phyloP scores from a whole-genome alignment of 2,113 vertebrate genomes.

The Notiomystis cincta region DNA sequence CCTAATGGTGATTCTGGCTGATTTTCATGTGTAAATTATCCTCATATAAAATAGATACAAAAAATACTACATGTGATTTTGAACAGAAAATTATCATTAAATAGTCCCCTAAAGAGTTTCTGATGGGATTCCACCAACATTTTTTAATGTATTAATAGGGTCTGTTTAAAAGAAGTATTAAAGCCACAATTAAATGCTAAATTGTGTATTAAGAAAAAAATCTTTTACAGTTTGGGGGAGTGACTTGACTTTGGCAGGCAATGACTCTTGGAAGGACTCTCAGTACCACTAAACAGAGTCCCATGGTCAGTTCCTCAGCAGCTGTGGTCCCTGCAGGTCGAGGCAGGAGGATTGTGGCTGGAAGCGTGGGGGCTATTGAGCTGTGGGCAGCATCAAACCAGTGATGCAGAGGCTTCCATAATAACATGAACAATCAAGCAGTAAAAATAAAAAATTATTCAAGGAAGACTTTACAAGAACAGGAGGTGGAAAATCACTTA shows the following conservation, averaged over 20 bases:
- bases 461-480: not conserved
- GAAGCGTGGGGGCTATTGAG: rapidly evolving
- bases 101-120: not conserved
- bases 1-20: not conserved
- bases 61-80: not conserved
- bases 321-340: rapidly evolving
- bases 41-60: not conserved
- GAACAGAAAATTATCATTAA: not conserved
- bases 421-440: not conserved
- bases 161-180: not conserved
- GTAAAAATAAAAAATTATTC: not conserved
- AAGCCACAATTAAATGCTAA: not conserved
- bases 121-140: not conserved
- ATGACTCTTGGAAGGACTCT: not conserved
- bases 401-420: not conserved
- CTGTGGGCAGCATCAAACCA: not conserved
- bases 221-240: not conserved
- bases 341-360: not conserved
- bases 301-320: rapidly evolving
- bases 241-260: not conserved
- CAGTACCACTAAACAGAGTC: not conserved
- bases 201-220: not conserved
- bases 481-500: not conserved
- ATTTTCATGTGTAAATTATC: not conserved
- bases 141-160: not conserved